A percentile compares a stretch with the other conserved stretches of the same genome.
phyloP scores from a whole-genome alignment of 2,113 vertebrate species.

The Bubalus kerabau region DNA sequence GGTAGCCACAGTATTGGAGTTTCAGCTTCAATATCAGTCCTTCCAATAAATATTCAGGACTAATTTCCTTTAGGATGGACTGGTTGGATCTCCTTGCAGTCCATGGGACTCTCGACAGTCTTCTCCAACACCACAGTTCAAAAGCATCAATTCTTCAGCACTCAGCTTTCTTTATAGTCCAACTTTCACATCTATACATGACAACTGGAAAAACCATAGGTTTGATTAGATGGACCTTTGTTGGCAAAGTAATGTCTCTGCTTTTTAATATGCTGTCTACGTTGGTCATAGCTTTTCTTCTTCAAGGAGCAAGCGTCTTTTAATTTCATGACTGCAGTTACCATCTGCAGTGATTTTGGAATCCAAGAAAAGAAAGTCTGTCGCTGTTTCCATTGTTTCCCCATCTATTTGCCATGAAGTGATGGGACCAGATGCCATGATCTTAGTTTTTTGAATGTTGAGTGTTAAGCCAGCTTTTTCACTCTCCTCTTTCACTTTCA shows the following conservation, averaged over 20 bases:
- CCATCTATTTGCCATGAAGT: not conserved
- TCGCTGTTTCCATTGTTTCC: no score
- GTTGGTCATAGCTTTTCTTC: not conserved
- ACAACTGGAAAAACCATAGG: not conserved
- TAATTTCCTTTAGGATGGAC: not conserved
- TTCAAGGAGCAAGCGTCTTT: not conserved
- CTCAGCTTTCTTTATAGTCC: not conserved
- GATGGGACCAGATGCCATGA: not conserved
- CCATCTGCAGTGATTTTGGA: no score
- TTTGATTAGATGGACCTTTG: not conserved
- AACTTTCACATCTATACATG: not conserved
- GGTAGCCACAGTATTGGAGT: not conserved
- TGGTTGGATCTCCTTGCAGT: not conserved
- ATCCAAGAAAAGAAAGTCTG: no score
- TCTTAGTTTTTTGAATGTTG: not conserved
- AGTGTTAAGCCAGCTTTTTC: not conserved
- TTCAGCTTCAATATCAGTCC: not conserved
- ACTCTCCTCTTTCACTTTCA: not conserved
- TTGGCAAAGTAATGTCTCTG: not conserved
- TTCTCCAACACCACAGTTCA: not conserved
- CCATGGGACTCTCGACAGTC: not conserved
- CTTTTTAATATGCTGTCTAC: not conserved
- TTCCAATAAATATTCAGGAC: not conserved
- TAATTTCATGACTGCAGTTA: not conserved
- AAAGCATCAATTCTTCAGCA: not conserved